Evolutionary conservation across 2,888 invertebrate species (phyloP), one percentile per base, ranked within the genome.

Genomic region (Meganola albula): DNA sequence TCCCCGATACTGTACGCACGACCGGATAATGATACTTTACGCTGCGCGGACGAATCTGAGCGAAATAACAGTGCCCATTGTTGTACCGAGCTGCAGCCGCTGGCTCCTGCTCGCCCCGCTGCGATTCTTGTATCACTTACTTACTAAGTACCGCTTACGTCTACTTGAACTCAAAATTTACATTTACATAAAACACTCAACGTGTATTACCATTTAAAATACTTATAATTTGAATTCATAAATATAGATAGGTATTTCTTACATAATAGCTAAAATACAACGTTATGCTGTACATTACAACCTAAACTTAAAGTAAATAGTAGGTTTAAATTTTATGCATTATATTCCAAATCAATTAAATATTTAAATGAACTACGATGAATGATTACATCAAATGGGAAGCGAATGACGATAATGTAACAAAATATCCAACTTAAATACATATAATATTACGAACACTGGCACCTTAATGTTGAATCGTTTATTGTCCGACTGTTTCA

Each of bases 241-340:
- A 82, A 83, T 80, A 83, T 82, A 82, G 70, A 80, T 71, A 82
- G 70, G 79, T 71, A 71, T 75, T 73, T 71, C 68, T 73, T 75
- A 77, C 54, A 64, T 54, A 68, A 66, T 68, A 64, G 57, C 64
- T 74, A 70, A 71, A 62, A 62, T 72, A 78, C 75, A 72, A 70
- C 70, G 55, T 63, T 65, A 66, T 51, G 65, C 64, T 67, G 69
- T 70, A 73, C 20, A 20, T 66, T 78, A 77, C 62, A 72, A 70
- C 62, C 68, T 79, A 80, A 64, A 40, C 71, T 79, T 78, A 82
- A 34, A 70, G 67, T 75, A 77, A 65, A 76, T 78, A 79, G 73
- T 82, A 76, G 70, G 55, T 72, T 72, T 73, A 75, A 58, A 65
- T 58, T 63, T 64, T 63, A 55, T 70, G 63, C 59, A 63, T 66